Base-by-base conservation (phyloP, 2,797 vertebrate species). In the Malacoraja senta region DNA sequence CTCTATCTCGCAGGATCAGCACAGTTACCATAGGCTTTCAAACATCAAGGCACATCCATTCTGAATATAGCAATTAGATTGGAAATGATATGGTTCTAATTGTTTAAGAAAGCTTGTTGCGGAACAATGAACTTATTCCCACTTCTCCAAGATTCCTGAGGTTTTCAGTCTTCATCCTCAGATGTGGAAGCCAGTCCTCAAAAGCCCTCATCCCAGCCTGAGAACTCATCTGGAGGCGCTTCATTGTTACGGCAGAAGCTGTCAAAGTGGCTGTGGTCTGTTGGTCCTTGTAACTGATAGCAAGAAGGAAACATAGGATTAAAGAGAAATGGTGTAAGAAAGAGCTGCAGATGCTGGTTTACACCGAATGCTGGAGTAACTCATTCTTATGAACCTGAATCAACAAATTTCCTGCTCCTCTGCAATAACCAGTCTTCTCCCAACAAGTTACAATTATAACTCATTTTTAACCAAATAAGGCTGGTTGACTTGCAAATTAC, bases 161-260 rank as follows among this genome's bases (percentile, higher is more conserved):
- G n/a, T 88, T 21, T 68, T 88, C n/a, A 6, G 2, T 24, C 26
- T 91, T 58, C 38, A 74, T 44, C 72, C 38, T 13, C 71, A 58
- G 19, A 32, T 53, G 38, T 2, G n/a, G 68, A 38, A 38, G 58
- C 8, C 90, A n/a, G 17, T 93, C 58, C 58, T 97, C 93, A 97
- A 94, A 97, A 97, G 94, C 97, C 96, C 94, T 96, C 96, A 94
- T 97, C 97, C 97, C 97, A 97, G 91, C 96, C 97, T 9, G 97
- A 97, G 72, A 96, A 93, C 94, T 97, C 97, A 93, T 97, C 96
- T 77, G 95, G 96, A 53, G 96, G 94, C 29, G 96, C 96, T 76
- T 97, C 96, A 2, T 95, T 94, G 77, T 97, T 96, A 3, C 96
- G 96, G 4, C 96, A 96, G 93, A 97, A 97, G 3, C 95, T 95